Base-by-base conservation (phyloP, 2,888 invertebrate species). In the Zaprionus bogoriensis region DNA sequence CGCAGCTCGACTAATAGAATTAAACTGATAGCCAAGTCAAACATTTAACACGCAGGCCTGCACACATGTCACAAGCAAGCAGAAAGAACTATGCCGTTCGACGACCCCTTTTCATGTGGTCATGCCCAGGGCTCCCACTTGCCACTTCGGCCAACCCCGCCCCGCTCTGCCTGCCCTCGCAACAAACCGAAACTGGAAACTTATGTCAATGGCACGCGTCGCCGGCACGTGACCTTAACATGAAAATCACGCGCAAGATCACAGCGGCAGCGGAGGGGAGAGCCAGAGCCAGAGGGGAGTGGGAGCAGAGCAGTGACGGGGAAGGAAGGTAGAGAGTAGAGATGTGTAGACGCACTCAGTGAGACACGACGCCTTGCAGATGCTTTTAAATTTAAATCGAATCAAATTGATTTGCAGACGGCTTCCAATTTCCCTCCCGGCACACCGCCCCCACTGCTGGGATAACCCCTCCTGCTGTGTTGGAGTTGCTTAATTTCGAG, bases 331-430 rank as follows among this genome's bases (percentile, higher is more conserved):
- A 36, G 22, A 23, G 41, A 44, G 30, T 12, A 17, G 38, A 27
- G 23, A 25, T 28, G 19, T 36, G 36, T 22, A 12, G 38, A 59
- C 48, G 51, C 72, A 72, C 42, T 62, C 57, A 51, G 9, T 48
- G 55, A 28, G 71, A 12, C 14, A 17, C 58, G 60, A 53, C 42
- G 67, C 46, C 59, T 60, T 53, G 74, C 87, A 85, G 78, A 77
- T 77, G 81, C 87, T 87, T 89, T 89, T 89, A 89, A 89, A 89
- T 88, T 88, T 82, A 89, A 89, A 89, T 89, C 89, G 89, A 89
- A 89, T 89, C 87, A 88, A 89, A 89, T 89, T 89, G 89, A 89
- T 89, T 89, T 88, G 77, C 82, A 72, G 58, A 44, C 51, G 75
- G 73, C 74, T 87, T 76, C 73, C 79, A 76, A 77, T 69, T 74